Percentiles rank a stretch among this genome's conserved stretches.
Evolutionary conservation across 1,140 invertebrate species (phyloP).

Genomic region (Bombus fervidus): DNA sequence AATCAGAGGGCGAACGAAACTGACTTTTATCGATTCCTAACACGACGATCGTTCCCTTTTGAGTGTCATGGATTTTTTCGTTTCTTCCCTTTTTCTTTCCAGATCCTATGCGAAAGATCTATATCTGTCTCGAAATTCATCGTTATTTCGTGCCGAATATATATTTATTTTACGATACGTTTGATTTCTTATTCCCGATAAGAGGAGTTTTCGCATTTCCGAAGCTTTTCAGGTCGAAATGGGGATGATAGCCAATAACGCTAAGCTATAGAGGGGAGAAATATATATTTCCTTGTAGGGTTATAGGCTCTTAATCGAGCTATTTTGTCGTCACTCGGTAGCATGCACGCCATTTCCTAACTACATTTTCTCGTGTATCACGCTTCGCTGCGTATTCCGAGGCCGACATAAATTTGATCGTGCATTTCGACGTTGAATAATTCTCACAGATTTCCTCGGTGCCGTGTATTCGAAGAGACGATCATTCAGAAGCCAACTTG

Average conservation of each 20-base stretch:
- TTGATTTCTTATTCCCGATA: slow-evolving; percentile 27
- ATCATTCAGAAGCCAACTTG: not conserved
- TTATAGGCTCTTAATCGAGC: slow-evolving; percentile 41
- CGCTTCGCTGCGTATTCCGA: not conserved
- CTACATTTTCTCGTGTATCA: slow-evolving; percentile 21
- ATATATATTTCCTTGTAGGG: slow-evolving; percentile 7
- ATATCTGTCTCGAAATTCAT: not conserved
- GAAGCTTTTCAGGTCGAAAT: not conserved
- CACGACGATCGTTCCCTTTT: not conserved
- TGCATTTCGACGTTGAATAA: slow-evolving; percentile 28
- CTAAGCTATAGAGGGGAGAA: not conserved
- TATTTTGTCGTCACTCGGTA: slow-evolving; percentile 36
- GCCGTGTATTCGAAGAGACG: not conserved
- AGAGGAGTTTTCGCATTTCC: slow-evolving; percentile 4
- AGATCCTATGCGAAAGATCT: not conserved
- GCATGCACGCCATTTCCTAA: slow-evolving; percentile 27
- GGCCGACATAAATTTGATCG: slow-evolving; percentile 16
- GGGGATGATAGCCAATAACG: slow-evolving; percentile 41
- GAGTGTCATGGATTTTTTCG: not conserved
- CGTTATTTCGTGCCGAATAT: not conserved
- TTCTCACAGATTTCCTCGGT: not conserved
- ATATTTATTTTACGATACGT: slow-evolving; percentile 22
- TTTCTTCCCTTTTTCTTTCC: no score
- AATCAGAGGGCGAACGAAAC: not conserved
- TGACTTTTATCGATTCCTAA: slow-evolving; percentile 16